A percentile compares a stretch with the other conserved stretches of the same genome.
phyloP scores from a whole-genome alignment of 2,113 vertebrate species.

The Cyphomyrus plagiostoma region DNA sequence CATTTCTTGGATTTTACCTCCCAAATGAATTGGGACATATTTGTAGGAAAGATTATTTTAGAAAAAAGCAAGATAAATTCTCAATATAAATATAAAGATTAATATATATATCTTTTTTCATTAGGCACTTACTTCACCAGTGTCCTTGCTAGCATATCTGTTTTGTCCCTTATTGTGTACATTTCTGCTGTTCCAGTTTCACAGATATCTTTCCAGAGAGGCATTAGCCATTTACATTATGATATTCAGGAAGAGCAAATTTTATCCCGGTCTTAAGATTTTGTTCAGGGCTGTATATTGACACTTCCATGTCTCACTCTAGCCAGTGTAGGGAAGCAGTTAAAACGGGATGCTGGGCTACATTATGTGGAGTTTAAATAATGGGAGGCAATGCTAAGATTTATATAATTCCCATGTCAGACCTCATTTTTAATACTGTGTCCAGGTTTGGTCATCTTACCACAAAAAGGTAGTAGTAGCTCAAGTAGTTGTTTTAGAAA shows the following conservation, averaged over 20 bases:
- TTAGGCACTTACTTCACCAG: neutral
- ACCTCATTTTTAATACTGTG: no score
- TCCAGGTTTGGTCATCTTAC: no score
- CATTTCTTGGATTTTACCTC: neutral
- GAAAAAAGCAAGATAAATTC: neutral
- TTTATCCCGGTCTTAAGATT: no score
- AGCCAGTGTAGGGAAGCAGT: no score
- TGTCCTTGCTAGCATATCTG: neutral
- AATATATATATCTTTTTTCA: neutral
- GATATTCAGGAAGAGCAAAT: neutral
- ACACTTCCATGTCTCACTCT: no score
- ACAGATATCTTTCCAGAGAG: neutral
- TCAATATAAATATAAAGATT: neutral
- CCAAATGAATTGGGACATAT: neutral
- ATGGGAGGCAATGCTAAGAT: no score
- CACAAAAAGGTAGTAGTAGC: no score
- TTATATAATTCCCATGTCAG: no score
- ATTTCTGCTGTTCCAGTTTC: neutral
- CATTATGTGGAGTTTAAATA: no score
- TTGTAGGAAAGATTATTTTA: neutral
- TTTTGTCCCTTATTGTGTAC: neutral
- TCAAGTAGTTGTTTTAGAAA: no score
- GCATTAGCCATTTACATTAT: neutral
- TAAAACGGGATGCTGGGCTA: no score
- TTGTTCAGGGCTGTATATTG: no score